phyloP scores from a whole-genome alignment of 2,888 invertebrate genomes.

The Chrysotoxum bicinctum region DNA sequence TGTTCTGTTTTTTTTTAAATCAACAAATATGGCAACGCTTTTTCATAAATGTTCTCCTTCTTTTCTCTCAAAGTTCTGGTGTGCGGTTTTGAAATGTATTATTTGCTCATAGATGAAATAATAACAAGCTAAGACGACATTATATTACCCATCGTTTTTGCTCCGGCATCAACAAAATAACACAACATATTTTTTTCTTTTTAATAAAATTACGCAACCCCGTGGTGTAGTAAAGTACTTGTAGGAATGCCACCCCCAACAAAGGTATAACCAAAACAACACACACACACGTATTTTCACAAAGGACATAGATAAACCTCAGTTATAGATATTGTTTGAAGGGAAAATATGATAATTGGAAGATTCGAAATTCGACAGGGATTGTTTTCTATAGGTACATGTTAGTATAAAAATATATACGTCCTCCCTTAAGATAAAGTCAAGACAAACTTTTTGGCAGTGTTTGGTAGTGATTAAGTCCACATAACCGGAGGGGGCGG shows the following conservation, averaged over 20 bases:
- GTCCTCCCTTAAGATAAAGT: constrained; percentile 54
- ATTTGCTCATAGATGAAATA: constrained; percentile 48
- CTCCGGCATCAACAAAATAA: constrained; percentile 64
- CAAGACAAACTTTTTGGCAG: constrained; percentile 64
- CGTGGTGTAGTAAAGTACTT: constrained; percentile 68
- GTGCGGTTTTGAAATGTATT: constrained; percentile 46
- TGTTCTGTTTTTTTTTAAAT: neutral
- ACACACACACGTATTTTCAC: neutral
- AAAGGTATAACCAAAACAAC: neutral
- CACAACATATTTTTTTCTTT: constrained; percentile 56
- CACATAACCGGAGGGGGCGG: constrained; percentile 38
- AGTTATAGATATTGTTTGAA: constrained; percentile 67
- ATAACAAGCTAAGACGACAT: constrained; percentile 42
- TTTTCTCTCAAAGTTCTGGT: neutral
- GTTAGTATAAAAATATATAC: constrained; percentile 44
- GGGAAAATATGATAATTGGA: constrained; percentile 81
- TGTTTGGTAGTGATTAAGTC: constrained; percentile 56
- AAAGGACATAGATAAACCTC: constrained; percentile 62
- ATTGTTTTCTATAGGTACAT: constrained; percentile 32
- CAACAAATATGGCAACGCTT: neutral
- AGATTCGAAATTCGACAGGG: constrained; percentile 77
- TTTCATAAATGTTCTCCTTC: neutral
- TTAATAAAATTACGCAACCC: constrained; percentile 71
- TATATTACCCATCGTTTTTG: constrained; percentile 38
- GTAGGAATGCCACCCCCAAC: constrained; percentile 47